Base-by-base conservation (phyloP, 2,797 vertebrate genomes). In the Sphenopsis melanotis region DNA sequence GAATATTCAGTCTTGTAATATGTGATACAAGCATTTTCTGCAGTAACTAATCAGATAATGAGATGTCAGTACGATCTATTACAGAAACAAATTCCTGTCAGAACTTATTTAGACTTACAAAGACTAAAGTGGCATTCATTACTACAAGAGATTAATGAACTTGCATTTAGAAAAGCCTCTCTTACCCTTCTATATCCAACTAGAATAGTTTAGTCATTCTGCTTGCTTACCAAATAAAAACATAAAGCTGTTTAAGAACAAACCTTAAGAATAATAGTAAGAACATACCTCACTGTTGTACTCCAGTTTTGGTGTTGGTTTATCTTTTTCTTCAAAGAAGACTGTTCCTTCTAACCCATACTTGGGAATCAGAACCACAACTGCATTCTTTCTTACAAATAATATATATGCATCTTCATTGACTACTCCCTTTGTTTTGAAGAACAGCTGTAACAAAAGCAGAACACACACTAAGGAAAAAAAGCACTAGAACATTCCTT, bases 291-390 rank as follows among this genome's bases (percentile, higher is more conserved):
- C 99, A 81, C 98, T 98, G 65, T 99, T 98, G 95, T 99, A 99
- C 90, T 91, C 74, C 46, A 99, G 97, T 20, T 70, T 97, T 72
- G 98, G 98, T 24, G 96, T 96, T 18, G 97, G 96, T 96, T 99
- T 99, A 96, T 98, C 98, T 96, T 99, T 99, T 94, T 97, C 96
- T 94, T 99, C 98, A 94, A 99, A 99, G 97, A 99, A 99, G 37
- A 99, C 99, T 0, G 99, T 99, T 80, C 99, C 99, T 98, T 99
- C 99, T 95, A 99, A 97, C 8, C 99, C 99, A 69, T 99, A 99
- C 97, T 99, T 99, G 9, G 99, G 99, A 94, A 99, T 99, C 85
- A 99, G 98, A 63, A 99, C 98, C n/a, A 99, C 99, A 96, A 99
- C 98, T 5, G 99, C 99, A 79, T 99, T 99, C 97, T 99, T 99